phyloP scores from a whole-genome alignment of 2,797 vertebrate genomes.

The Enteromius fasciolatus region DNA sequence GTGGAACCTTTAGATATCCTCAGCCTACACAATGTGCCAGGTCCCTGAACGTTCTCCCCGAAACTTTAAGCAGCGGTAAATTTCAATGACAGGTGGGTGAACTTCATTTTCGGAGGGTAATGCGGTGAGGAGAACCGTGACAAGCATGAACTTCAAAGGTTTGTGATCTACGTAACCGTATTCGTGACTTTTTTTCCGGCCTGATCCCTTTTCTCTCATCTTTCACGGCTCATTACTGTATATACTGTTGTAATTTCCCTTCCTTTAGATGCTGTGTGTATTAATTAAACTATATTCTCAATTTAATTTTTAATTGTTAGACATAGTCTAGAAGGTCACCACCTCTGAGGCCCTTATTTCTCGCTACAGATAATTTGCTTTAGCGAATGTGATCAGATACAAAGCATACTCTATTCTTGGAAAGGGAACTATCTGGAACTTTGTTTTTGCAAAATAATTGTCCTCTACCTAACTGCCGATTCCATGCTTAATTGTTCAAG shows the following conservation, averaged over 20 bases:
- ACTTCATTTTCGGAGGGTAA: conserved; percentile 28
- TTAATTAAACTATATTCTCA: background rate
- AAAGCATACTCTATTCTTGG: background rate
- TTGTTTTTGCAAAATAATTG: background rate
- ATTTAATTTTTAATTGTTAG: background rate
- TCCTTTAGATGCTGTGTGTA: background rate
- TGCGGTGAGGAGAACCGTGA: conserved; percentile 46
- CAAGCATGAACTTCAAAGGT: conserved; percentile 10
- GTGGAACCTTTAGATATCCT: conserved; percentile 32
- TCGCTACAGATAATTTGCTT: background rate
- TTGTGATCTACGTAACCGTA: background rate
- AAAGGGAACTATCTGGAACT: background rate
- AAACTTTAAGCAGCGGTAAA: conserved; percentile 42
- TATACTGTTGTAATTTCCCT: background rate
- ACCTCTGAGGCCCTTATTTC: background rate
- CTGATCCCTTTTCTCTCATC: background rate
- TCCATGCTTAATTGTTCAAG: conserved; percentile 57
- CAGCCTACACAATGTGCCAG: conserved; percentile 45
- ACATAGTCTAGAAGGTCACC: background rate
- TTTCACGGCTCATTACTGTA: background rate
- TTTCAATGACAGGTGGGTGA: conserved; percentile 22
- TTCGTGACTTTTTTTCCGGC: background rate
- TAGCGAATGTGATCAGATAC: background rate
- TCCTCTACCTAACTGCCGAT: background rate
- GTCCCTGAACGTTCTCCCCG: conserved; percentile 31